Conservation (phyloP, 2,888 invertebrate species). For the Mimas tiliae region DNA sequence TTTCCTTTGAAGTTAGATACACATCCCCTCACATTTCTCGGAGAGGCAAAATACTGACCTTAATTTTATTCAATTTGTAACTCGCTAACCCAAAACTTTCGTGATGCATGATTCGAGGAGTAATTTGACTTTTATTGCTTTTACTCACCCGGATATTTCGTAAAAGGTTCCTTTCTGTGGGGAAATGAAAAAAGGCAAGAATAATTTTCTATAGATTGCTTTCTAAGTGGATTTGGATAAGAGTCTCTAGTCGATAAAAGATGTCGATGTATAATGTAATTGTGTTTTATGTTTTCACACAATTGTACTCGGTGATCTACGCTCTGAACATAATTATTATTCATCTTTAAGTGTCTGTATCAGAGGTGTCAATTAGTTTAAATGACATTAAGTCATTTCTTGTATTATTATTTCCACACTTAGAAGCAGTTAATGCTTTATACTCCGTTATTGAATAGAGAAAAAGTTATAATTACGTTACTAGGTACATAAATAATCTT, state of each 20-base stretch:
- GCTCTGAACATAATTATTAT: no score
- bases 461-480: no score
- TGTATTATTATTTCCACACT: no score
- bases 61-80: constrained; percentile 82
- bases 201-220: constrained; percentile 47
- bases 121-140: constrained; percentile 82
- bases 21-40: constrained; percentile 22
- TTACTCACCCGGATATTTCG: constrained; percentile 61
- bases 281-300: neutral
- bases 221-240: constrained; percentile 43
- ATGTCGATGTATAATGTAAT: neutral
- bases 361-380: no score
- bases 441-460: no score
- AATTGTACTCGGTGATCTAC: no score
- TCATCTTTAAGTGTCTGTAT: no score
- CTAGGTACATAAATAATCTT: no score
- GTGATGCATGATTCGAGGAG: constrained; percentile 78
- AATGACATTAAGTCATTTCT: no score
- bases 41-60: constrained; percentile 58
- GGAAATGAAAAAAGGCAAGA: constrained; percentile 52
- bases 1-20: constrained; percentile 39
- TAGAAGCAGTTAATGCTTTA: no score
- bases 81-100: constrained; percentile 79
- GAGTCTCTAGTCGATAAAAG: constrained; percentile 32
- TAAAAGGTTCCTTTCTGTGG: constrained; percentile 60